phyloP scores from a whole-genome alignment of 2,888 invertebrate genomes.

The Eupsilia transversa region DNA sequence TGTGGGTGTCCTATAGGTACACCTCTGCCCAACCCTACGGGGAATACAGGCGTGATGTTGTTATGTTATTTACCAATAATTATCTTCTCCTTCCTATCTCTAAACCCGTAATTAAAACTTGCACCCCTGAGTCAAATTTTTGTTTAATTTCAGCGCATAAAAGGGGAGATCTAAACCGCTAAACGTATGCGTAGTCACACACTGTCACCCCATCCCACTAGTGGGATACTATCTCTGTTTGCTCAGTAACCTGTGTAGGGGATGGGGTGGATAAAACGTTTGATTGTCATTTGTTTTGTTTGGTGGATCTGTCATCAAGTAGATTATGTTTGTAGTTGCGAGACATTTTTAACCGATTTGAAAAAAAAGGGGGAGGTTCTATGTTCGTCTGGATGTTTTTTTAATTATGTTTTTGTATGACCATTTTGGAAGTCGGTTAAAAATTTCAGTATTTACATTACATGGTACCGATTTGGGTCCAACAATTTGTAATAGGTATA shows the following conservation, averaged over 20 bases:
- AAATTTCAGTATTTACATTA: no score
- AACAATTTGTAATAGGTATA: no score
- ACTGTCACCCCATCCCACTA: slow-evolving; percentile 54
- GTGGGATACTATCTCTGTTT: slow-evolving; percentile 79
- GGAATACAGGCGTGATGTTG: no score
- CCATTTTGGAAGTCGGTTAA: no score
- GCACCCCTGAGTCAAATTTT: slow-evolving; percentile 46
- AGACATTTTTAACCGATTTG: no score
- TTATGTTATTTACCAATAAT: slow-evolving; percentile 2
- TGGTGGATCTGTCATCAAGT: slow-evolving; percentile 31
- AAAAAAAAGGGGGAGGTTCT: no score
- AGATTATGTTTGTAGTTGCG: background rate
- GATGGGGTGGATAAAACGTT: slow-evolving; percentile 6
- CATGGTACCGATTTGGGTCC: no score
- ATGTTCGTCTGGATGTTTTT: no score
- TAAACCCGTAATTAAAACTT: slow-evolving; percentile 46
- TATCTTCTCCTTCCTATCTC: background rate
- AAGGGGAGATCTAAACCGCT: slow-evolving; percentile 56
- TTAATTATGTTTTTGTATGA: no score
- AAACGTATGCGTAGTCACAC: slow-evolving; percentile 82
- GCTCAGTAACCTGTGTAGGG: slow-evolving; percentile 61
- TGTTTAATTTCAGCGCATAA: slow-evolving; percentile 52
- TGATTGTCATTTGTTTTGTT: slow-evolving; percentile 42
- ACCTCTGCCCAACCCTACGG: no score
- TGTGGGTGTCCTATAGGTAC: no score